phyloP scores from a whole-genome alignment of 1,140 invertebrate species.

The Ips typographus region DNA sequence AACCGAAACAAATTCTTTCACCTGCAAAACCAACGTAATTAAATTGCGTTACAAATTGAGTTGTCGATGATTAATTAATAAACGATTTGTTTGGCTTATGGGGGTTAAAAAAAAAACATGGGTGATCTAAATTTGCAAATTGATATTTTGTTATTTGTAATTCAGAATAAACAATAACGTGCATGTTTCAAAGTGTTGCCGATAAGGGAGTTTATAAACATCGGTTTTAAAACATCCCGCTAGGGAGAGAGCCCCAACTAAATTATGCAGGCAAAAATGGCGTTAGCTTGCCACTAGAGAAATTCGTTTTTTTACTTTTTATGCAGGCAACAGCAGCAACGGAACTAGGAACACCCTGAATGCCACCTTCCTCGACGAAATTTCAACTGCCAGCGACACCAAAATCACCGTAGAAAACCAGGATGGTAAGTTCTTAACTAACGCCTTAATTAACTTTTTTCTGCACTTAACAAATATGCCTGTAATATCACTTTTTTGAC shows the following conservation, averaged over 20 bases:
- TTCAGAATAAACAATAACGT: too few species aligned
- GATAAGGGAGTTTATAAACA: background rate
- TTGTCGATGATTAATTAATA: too few species aligned
- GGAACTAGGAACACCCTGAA: constrained; percentile 59
- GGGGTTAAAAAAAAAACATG: too few species aligned
- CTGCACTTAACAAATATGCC: background rate
- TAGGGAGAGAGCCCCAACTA: constrained; percentile 5
- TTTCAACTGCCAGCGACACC: constrained; percentile 65
- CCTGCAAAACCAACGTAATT: too few species aligned
- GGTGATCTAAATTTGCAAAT: too few species aligned
- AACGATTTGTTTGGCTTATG: too few species aligned
- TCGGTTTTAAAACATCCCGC: constrained; percentile 11
- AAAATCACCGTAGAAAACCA: constrained; percentile 78
- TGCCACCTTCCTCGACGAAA: constrained; percentile 75
- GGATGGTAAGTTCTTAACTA: constrained; percentile 66
- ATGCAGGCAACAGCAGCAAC: constrained; percentile 46
- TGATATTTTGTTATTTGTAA: too few species aligned
- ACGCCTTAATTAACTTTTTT: background rate
- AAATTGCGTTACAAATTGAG: too few species aligned
- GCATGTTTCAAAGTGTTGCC: too few species aligned
- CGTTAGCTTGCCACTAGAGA: constrained; percentile 28
- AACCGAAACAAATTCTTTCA: too few species aligned
- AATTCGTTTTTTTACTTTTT: constrained; percentile 27
- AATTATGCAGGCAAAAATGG: constrained; percentile 26
- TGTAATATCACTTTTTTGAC: background rate